phyloP scores from a whole-genome alignment of 2,113 vertebrate species.

The Bufo gargarizans region DNA sequence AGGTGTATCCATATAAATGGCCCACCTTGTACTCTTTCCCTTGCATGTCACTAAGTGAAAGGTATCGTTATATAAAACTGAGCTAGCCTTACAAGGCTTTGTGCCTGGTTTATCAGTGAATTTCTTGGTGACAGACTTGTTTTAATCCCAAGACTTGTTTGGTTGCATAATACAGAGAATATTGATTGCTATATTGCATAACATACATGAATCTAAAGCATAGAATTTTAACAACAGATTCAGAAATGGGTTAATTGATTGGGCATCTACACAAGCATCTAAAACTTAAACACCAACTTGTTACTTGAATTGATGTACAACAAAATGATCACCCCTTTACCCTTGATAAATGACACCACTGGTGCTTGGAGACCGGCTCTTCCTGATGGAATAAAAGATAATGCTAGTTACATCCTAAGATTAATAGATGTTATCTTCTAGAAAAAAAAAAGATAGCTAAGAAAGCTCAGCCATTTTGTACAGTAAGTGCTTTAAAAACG shows the following conservation, averaged over 20 bases:
- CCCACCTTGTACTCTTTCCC: too few relatives aligned
- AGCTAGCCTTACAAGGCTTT: too few relatives aligned
- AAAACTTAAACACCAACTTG: constrained; percentile 4
- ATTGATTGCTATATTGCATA: background rate
- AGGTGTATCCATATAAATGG: too few relatives aligned
- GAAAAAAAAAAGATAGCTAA: constrained; percentile 24
- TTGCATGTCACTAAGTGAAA: too few relatives aligned
- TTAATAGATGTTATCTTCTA: constrained; percentile 49
- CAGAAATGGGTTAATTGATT: constrained; percentile 40
- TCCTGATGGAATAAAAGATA: constrained; percentile 41
- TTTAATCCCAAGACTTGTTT: background rate
- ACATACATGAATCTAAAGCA: background rate
- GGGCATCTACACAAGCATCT: background rate
- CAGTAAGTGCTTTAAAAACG: constrained; percentile 23
- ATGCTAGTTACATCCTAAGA: constrained; percentile 49
- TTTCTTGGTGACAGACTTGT: too few relatives aligned
- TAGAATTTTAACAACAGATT: background rate
- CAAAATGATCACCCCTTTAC: constrained; percentile 48
- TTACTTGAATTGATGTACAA: constrained; percentile 50
- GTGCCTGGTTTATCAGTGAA: too few relatives aligned
- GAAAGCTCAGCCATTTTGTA: constrained; percentile 33
- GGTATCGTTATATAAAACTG: too few relatives aligned
- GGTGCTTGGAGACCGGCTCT: constrained; percentile 41
- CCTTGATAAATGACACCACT: constrained; percentile 46
- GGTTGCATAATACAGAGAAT: background rate